Evolutionary conservation across 2,888 invertebrate genomes (phyloP), one percentile per base, ranked within the genome.

Genomic region (Hirtodrosophila duncani): DNA sequence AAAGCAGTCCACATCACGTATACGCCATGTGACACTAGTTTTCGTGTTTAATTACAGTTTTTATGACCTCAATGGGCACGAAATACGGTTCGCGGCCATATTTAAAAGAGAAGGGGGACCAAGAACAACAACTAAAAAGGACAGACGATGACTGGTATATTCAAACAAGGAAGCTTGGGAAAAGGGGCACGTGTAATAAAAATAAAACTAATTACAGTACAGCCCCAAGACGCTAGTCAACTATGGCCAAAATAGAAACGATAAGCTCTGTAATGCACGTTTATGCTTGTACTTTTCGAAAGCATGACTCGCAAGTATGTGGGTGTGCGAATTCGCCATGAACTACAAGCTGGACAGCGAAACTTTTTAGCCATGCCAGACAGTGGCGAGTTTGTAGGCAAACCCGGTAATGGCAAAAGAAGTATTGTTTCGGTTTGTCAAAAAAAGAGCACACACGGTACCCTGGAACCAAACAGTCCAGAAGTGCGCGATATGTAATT

Each of bases 21-120:
- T 70, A 49, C 78, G 78, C 68, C 58, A 80, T 66, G 82, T 56
- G 82, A 66, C 82, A 67, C 72, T 63, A 66, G 78, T 80, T 77
- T 62, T 66, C 62, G 60, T 77, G 72, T 77, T 77, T 77, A 77
- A 77, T 77, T 77, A 71, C 75, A 37, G 41, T 46, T 77, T 80
- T 81, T 57, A 67, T 81, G 64, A 53, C 34, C 52, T 24, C 50
- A 21, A 16, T 45, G 74, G 49, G 58, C 52, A 45, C 17, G 43
- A 48, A 52, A 63, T 59, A 50, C 68, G 53, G 67, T 79, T 57
- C 71, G 67, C 63, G 79, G 10, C 34, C 20, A 38, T 38, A 39
- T 61, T 51, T n/a, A n/a, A n/a, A n/a, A n/a, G n/a, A 42, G 58
- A 60, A 26, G 44, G 30, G 42, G 27, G 34, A 26, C 14, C 24